Evolutionary conservation across 2,113 vertebrate species (phyloP).

Genomic region (Xiphophorus maculatus): DNA sequence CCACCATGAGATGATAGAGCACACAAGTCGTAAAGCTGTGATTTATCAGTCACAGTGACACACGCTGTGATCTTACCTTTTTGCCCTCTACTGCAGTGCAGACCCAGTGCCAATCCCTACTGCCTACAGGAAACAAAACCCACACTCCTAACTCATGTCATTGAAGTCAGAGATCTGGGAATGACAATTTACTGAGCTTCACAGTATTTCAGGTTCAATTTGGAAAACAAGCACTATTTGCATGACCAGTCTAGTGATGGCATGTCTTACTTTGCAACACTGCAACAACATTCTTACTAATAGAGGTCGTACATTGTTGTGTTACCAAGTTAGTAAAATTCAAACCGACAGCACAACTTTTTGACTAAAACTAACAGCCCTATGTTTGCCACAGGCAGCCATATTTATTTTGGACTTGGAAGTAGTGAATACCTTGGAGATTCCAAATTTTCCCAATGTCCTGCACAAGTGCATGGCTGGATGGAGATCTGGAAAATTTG

Average conservation of each 20-base stretch:
- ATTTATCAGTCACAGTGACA: conserved; percentile 50
- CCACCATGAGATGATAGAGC: conserved; percentile 51
- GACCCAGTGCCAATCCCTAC: conserved; percentile 5
- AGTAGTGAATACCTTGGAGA: not conserved
- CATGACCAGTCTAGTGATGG: too few relatives aligned
- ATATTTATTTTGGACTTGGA: not conserved
- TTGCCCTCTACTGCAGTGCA: conserved; percentile 21
- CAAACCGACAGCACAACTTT: not conserved
- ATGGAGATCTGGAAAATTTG: too few relatives aligned
- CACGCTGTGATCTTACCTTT: conserved; percentile 50
- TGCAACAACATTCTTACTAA: not conserved
- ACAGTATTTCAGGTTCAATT: not conserved
- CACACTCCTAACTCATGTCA: not conserved
- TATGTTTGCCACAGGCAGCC: not conserved
- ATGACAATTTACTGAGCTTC: not conserved
- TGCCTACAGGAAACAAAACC: not conserved
- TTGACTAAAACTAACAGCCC: not conserved
- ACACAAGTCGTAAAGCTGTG: conserved; percentile 57
- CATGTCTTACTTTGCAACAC: not conserved
- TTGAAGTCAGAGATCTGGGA: not conserved
- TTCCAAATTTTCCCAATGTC: not conserved
- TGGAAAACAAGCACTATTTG: not conserved
- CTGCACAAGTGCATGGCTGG: too few relatives aligned
- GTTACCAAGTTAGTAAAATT: not conserved
- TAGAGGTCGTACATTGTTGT: not conserved